Evolutionary conservation across 2,797 vertebrate genomes (phyloP).

Genomic region (Muraenolepis orangiensis): DNA sequence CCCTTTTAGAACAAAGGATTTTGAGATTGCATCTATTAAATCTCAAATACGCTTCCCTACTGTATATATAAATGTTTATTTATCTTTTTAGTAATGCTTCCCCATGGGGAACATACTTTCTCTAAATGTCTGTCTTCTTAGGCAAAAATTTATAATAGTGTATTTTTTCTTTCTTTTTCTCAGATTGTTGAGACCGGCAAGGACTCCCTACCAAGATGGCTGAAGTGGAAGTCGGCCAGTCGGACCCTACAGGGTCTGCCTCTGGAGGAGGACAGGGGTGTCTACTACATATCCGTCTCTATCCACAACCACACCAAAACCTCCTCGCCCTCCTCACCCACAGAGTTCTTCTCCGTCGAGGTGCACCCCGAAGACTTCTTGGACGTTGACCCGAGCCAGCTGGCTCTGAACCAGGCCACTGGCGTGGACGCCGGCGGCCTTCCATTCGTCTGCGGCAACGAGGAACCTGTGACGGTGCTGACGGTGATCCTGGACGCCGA

Average conservation of each 20-base stretch:
- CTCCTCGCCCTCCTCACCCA: constrained; percentile 44
- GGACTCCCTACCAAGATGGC: constrained; percentile 85
- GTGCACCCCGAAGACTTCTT: constrained; percentile 89
- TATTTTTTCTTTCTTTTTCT: neutral
- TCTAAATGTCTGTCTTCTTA: neutral
- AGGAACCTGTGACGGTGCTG: constrained; percentile 90
- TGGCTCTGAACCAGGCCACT: constrained; percentile 56
- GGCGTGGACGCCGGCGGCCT: constrained; percentile 44
- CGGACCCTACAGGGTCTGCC: constrained; percentile 86
- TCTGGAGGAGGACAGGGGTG: constrained; percentile 88
- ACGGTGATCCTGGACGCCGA: constrained; percentile 96
- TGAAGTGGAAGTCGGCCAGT: constrained; percentile 83
- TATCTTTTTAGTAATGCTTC: neutral
- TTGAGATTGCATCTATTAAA: neutral
- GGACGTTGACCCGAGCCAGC: constrained; percentile 77
- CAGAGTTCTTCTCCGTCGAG: constrained; percentile 89
- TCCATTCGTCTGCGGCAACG: constrained; percentile 76
- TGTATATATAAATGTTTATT: neutral
- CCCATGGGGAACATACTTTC: neutral
- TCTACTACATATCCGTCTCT: constrained; percentile 88
- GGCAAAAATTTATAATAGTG: neutral
- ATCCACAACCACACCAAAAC: constrained; percentile 75
- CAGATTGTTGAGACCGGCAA: constrained; percentile 88
- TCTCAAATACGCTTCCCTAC: neutral
- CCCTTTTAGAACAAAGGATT: neutral